Percentiles rank a stretch among this genome's conserved stretches.
Evolutionary conservation across 2,797 vertebrate genomes (phyloP).

Genomic region (Parotocinclus haroldoi): DNA sequence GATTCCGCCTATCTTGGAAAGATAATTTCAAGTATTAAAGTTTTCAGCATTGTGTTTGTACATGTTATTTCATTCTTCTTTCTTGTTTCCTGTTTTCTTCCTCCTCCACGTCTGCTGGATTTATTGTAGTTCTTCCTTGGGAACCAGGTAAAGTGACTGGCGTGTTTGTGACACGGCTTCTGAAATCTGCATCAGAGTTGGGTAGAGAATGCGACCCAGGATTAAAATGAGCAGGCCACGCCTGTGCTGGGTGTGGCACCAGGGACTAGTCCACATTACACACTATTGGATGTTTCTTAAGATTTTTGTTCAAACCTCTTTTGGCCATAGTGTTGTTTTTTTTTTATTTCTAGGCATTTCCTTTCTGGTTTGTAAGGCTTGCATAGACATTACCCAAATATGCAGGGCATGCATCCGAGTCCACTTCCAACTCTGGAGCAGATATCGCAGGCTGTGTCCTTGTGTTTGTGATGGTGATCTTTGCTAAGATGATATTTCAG

Average conservation of each 20-base stretch:
- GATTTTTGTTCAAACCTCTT: constrained; percentile 35
- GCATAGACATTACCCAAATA: constrained; percentile 34
- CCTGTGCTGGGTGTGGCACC: background rate
- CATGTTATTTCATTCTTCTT: constrained; percentile 56
- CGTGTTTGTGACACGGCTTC: constrained; percentile 48
- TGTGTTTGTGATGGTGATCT: constrained; percentile 58
- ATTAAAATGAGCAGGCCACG: background rate
- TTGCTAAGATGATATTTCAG: constrained; percentile 52
- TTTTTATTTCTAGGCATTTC: constrained; percentile 45
- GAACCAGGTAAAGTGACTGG: constrained; percentile 97
- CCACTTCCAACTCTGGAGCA: constrained; percentile 50
- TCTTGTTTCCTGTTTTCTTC: constrained; percentile 64
- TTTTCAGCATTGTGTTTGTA: constrained; percentile 25
- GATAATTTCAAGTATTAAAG: too few species aligned
- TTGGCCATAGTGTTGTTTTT: constrained; percentile 37
- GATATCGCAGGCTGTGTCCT: constrained; percentile 56
- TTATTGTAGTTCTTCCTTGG: constrained; percentile 99
- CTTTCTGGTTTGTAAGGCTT: constrained; percentile 44
- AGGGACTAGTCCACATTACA: constrained; percentile 19
- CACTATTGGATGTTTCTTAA: constrained; percentile 20
- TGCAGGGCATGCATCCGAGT: constrained; percentile 32
- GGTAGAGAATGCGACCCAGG: background rate
- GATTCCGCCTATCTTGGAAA: too few species aligned
- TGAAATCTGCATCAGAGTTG: constrained; percentile 62
- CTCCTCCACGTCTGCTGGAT: constrained; percentile 69